Evolutionary conservation across 2,797 vertebrate genomes (phyloP), one percentile per base, ranked within the genome.

Genomic region (Zonotrichia albicollis): DNA sequence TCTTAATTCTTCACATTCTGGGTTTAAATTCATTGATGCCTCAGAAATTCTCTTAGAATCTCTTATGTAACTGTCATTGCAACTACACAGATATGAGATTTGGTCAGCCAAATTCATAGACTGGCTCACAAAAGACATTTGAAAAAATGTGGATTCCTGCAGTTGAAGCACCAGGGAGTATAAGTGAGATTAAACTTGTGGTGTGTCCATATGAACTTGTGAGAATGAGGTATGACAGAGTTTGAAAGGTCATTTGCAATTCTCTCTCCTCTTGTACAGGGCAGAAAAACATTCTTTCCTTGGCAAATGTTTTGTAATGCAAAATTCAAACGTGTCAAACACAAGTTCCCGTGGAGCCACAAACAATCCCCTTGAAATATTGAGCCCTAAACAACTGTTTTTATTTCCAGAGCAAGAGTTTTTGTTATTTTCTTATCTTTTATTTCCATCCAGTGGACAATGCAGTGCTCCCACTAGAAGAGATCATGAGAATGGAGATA

Each of bases 391-490:
- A 94, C 54, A 90, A 82, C 46, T 34, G 43, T 5, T 91, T 94
- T 90, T 48, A 87, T 93, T 87, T 90, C 53, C 80, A 93, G 66
- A 71, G 32, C 38, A 87, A 73, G 58, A 78, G 18, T 27, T 96
- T 96, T 87, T 92, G 32, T 83, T 93, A 27, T 93, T 95, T 93
- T 86, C 74, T 91, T 91, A 80, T 94, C 46, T 91, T 95, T 87
- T 45, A 89, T 89, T 96, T 92, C 68, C 36, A 84, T 94, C 61
- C 72, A 57, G 16, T 20, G 86, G 46, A 73, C 80, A 87, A 85
- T 80, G 43, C 51, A 75, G 21, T 79, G 40, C 51, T 95, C 29
- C 43, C 54, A 48, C 38, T 90, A 65, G 75, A 70, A 92, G 64
- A 93, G 61, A 57, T 36, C 29, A 62, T 70, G 22, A 77, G 34